Percentiles rank a stretch among this genome's conserved stretches.
phyloP scores from a whole-genome alignment of 2,888 invertebrate genomes.

The Cantharis lateralis region DNA sequence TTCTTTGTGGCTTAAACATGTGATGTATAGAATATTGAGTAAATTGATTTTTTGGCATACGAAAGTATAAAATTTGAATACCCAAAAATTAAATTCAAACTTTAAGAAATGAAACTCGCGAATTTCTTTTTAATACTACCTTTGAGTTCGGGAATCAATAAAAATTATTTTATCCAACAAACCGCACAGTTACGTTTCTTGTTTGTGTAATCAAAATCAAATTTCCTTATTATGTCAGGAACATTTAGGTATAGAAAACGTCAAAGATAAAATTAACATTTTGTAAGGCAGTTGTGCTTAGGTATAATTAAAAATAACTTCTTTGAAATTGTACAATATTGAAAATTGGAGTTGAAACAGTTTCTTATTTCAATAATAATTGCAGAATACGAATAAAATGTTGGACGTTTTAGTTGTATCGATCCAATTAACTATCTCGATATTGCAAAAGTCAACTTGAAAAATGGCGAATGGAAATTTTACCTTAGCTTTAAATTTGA shows the following conservation, averaged over 20 bases:
- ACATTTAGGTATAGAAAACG: not conserved
- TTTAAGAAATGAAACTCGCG: not conserved
- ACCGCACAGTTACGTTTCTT: not conserved
- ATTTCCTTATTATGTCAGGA: not conserved
- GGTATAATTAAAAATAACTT: not conserved
- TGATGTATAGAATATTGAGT: slow-evolving; percentile 24
- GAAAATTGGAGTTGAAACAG: not conserved
- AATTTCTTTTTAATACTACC: not conserved
- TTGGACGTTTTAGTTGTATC: not conserved
- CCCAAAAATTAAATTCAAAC: slow-evolving; percentile 4
- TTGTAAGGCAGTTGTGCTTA: not conserved
- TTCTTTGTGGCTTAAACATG: slow-evolving; percentile 36
- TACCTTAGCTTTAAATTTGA: not conserved
- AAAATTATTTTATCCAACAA: not conserved
- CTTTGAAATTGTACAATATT: not conserved
- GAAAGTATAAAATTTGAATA: slow-evolving; percentile 12
- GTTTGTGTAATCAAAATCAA: not conserved
- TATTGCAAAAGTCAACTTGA: not conserved
- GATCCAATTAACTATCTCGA: not conserved
- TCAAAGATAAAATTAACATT: not conserved
- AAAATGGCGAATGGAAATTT: not conserved
- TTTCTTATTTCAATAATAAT: not conserved
- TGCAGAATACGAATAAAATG: not conserved
- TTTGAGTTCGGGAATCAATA: not conserved
- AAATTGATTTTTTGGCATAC: slow-evolving; percentile 20